These are phyloP conservation scores for Cydia amplana DNA, from an alignment of 1,140 invertebrate genomes.

Conservation along the genomic window DNA sequence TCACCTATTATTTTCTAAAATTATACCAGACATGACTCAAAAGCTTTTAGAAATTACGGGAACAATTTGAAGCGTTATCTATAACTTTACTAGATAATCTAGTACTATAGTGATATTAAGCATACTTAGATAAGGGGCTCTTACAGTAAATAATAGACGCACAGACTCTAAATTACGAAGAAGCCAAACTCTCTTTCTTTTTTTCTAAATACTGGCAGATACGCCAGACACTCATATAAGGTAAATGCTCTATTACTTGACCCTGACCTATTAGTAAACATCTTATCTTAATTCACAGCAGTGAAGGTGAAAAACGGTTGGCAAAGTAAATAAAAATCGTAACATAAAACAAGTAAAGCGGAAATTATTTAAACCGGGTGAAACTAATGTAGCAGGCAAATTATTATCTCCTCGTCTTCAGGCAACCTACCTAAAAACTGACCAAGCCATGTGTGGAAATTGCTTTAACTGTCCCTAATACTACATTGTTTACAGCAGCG, in stretches of 20 bases:
- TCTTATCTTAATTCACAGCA: too few species aligned
- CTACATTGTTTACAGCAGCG: background rate
- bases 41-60: background rate
- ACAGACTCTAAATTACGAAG: background rate
- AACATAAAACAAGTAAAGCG: too few species aligned
- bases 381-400: too few species aligned
- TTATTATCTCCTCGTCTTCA: too few species aligned
- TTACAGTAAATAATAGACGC: background rate
- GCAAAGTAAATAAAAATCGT: too few species aligned
- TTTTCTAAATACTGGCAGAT: background rate
- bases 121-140: background rate
- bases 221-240: too few species aligned
- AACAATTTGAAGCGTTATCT: background rate
- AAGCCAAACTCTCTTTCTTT: background rate
- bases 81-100: constrained; percentile 7
- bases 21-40: background rate
- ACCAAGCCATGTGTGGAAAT: background rate
- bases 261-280: too few species aligned
- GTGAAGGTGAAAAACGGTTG: too few species aligned
- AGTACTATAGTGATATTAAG: background rate
- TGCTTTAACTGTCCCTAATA: background rate
- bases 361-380: too few species aligned
- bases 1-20: constrained; percentile 37
- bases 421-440: too few species aligned
- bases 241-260: too few species aligned